phyloP scores from a whole-genome alignment of 2,888 invertebrate species.

The Fabriciana adippe region DNA sequence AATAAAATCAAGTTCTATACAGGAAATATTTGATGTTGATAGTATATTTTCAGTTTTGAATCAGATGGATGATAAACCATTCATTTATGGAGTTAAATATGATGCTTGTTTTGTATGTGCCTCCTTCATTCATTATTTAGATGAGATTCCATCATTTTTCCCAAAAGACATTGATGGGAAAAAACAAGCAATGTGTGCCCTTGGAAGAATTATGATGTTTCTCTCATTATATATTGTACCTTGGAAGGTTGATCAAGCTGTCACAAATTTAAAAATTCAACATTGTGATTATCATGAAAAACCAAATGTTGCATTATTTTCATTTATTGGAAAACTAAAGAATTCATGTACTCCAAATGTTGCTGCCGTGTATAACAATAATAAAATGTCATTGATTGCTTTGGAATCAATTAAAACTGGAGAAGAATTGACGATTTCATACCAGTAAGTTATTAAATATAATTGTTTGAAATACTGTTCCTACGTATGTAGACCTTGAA shows the following conservation, averaged over 20 bases:
- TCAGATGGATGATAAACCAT: slow-evolving; percentile 38
- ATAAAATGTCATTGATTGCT: slow-evolving; percentile 44
- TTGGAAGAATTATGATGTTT: slow-evolving; percentile 43
- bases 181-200: slow-evolving; percentile 38
- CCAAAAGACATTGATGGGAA: slow-evolving; percentile 35
- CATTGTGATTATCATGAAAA: slow-evolving; percentile 4
- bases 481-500: no score
- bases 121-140: slow-evolving; percentile 39
- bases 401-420: slow-evolving; percentile 43
- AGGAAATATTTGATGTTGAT: slow-evolving; percentile 40
- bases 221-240: slow-evolving; percentile 32
- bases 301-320: slow-evolving; percentile 41
- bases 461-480: no score
- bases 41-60: slow-evolving; percentile 41
- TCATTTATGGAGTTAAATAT: slow-evolving; percentile 42
- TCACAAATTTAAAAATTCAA: slow-evolving; percentile 1
- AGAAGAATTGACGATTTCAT: slow-evolving; percentile 44
- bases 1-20: slow-evolving; percentile 35
- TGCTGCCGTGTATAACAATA: slow-evolving; percentile 39
- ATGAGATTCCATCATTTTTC: slow-evolving; percentile 37
- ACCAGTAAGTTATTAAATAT: slow-evolving; percentile 42
- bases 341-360: slow-evolving; percentile 46
- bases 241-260: slow-evolving; percentile 19
- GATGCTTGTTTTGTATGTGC: slow-evolving; percentile 42
- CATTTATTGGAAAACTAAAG: slow-evolving; percentile 46